Evolutionary conservation across 2,113 vertebrate species (phyloP).

Genomic region (Papio anubis): DNA sequence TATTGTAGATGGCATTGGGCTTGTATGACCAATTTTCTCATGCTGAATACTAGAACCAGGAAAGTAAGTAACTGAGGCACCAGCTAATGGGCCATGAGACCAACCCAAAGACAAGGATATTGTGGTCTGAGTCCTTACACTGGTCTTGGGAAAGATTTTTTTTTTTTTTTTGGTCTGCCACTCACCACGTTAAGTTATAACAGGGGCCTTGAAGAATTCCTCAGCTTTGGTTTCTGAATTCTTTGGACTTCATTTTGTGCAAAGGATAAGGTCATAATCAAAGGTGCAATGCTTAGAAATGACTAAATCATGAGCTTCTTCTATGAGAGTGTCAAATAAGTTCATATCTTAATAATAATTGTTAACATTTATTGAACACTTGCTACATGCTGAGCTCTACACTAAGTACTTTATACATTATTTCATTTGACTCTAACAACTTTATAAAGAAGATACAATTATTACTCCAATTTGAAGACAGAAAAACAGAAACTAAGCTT

Average conservation of each 20-base stretch:
- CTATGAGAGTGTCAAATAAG: not conserved
- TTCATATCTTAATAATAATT: not conserved
- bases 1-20: not conserved
- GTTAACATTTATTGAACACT: not conserved
- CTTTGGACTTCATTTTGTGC: not conserved
- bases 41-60: not conserved
- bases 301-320: not conserved
- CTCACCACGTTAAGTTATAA: not conserved
- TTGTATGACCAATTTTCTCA: not conserved
- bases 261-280: not conserved
- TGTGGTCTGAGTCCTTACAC: not conserved
- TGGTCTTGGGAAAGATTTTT: not conserved
- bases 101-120: not conserved
- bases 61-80: not conserved
- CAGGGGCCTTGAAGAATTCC: not conserved
- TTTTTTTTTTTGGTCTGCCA: not conserved
- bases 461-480: not conserved
- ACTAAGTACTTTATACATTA: not conserved
- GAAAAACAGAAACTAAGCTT: not conserved
- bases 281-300: not conserved
- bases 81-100: not conserved
- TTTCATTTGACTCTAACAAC: not conserved
- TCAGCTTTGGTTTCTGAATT: not conserved
- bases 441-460: not conserved
- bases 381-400: not conserved